Evolutionary conservation across 1,140 invertebrate species (phyloP), one percentile per base, ranked within the genome.

Genomic region (Parapsyche elsis): DNA sequence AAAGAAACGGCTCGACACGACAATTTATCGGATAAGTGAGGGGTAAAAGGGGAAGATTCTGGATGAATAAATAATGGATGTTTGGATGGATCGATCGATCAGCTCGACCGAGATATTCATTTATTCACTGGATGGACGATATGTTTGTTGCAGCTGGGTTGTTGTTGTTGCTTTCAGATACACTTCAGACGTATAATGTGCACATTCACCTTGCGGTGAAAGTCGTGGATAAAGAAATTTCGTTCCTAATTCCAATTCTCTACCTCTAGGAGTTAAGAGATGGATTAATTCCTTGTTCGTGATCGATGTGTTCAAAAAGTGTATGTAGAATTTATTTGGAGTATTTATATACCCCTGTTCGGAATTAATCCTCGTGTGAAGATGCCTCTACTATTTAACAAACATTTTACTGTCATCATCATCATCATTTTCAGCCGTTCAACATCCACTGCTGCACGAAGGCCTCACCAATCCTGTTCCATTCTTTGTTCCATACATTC

Each of bases 21-120:
- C 71, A 73, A 73, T 73, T 73, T 46, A 73, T 46, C 44, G 71
- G 16, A 10, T 30, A 16, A 2, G 30, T 21, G 19, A 21, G 12
- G 14, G 9, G 21, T 21, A 4, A 23, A 23, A 9, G 64, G 19
- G 16, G 57, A 14, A 12, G 21, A 16, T 67, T 46, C 16, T 23
- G 61, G 44, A 73, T 73, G 44, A 73, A 73, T 73, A 73, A 73
- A 16, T 73, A 38, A 73, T 46, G 45, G 10, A 21, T 67, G 38
- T 30, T 1, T 21, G 38, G 24, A 49, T 16, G n/a, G 19, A 16
- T 30, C 71, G 4, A 73, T 73, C 71, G 71, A 73, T 73, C 71
- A 73, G 38, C 21, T 67, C 61, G 61, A 21, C 45, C 71, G 38
- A n/a, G 59, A 61, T 71, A 38, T 73, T 73, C 71, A 73, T 46